These are phyloP conservation scores for Lepidocyrtoides sp. DNA, from an alignment of 2,888 invertebrate species.

Conservation along the genomic window DNA sequence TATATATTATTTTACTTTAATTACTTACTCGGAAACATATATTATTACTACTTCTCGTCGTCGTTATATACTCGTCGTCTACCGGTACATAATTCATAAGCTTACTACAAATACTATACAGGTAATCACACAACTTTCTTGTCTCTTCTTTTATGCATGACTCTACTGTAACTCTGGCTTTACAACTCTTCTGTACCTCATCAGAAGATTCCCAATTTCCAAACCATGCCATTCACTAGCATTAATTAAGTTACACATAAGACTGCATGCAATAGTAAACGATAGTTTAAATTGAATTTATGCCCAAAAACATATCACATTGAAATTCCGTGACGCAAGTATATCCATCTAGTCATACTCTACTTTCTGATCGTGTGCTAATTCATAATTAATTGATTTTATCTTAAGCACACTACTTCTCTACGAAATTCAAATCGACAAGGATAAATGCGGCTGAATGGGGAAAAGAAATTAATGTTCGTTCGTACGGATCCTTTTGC, in stretches of 20 bases:
- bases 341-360: conserved; percentile 46
- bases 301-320: neutral
- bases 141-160: neutral
- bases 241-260: no score
- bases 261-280: no score
- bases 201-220: no score
- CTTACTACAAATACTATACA: conserved; percentile 59
- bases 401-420: conserved; percentile 25
- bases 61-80: conserved; percentile 40
- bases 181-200: no score
- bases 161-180: no score
- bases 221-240: no score
- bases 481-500: neutral
- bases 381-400: conserved; percentile 55
- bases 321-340: neutral
- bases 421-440: conserved; percentile 38
- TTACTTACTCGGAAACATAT: conserved; percentile 12
- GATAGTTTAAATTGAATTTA: no score
- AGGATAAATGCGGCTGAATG: conserved; percentile 38
- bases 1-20: neutral
- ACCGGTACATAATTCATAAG: conserved; percentile 35
- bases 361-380: conserved; percentile 24
- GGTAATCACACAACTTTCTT: neutral
- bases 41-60: conserved; percentile 22
- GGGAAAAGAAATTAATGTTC: no score